Conservation (phyloP, 1,140 invertebrate species). For the Limonius californicus region DNA sequence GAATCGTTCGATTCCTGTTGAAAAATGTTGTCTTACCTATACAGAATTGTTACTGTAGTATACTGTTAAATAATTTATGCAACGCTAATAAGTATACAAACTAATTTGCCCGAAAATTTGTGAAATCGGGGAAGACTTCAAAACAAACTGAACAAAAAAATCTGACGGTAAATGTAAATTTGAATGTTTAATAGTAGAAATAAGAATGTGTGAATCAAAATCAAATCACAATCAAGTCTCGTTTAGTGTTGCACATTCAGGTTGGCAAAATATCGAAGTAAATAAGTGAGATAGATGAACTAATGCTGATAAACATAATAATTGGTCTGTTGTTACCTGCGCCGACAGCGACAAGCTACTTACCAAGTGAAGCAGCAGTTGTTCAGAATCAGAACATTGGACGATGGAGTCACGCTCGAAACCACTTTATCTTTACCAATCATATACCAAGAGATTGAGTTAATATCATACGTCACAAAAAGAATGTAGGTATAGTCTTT, state of each 20-base stretch:
- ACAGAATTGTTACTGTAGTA: background rate
- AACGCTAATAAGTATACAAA: background rate
- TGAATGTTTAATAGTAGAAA: no score
- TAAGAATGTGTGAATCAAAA: no score
- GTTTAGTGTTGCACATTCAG: no score
- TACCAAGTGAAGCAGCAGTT: background rate
- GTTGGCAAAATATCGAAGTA: no score
- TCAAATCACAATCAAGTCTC: no score
- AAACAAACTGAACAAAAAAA: no score
- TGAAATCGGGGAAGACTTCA: no score
- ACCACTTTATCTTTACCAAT: conserved; percentile 42
- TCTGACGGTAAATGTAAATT: no score
- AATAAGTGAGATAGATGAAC: background rate
- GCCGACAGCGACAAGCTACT: conserved; percentile 7
- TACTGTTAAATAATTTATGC: background rate
- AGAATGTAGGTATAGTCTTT: conserved; percentile 11
- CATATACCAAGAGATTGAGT: conserved; percentile 48
- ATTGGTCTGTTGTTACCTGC: background rate
- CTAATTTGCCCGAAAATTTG: no score
- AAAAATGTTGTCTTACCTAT: conserved; percentile 30
- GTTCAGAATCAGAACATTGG: conserved; percentile 15
- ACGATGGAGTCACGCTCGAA: conserved; percentile 27
- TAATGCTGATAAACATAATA: background rate
- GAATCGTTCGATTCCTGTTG: conserved; percentile 33
- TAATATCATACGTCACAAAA: conserved; percentile 43